Percentiles rank a stretch among this genome's conserved stretches.
Evolutionary conservation across 1,140 invertebrate species (phyloP).

Genomic region (Drosophila parabipectinata): DNA sequence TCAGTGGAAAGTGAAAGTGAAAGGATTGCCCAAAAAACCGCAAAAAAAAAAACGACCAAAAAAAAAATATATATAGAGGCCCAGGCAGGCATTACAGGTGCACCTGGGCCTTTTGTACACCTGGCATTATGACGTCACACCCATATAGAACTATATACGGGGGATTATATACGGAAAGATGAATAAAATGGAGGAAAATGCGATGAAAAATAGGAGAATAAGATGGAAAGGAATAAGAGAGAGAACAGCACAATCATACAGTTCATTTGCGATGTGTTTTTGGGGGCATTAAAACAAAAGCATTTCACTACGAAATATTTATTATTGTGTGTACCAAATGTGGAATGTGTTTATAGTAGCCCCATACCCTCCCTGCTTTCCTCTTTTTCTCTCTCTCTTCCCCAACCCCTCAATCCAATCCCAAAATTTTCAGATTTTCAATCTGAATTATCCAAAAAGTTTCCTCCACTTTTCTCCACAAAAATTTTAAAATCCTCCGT

Average conservation of each 20-base stretch:
- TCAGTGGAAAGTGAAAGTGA: constrained; percentile 23
- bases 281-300: constrained; percentile 81
- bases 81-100: not conserved
- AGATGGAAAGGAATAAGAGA: not conserved
- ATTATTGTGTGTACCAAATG: constrained; percentile 64
- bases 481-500: not conserved
- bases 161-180: not conserved
- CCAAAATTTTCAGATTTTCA: not conserved
- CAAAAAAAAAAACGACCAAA: too few relatives aligned
- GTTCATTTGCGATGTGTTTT: constrained; percentile 80
- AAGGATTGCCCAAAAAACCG: not conserved
- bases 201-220: not conserved
- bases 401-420: not conserved
- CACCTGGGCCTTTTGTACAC: constrained; percentile 29
- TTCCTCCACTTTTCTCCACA: not conserved
- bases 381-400: too few relatives aligned
- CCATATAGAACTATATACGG: constrained; percentile 18
- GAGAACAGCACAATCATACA: constrained; percentile 73
- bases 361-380: constrained; percentile 14
- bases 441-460: not conserved
- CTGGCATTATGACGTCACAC: constrained; percentile 26
- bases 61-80: too few relatives aligned
- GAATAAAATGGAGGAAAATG: constrained; percentile 14
- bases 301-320: constrained; percentile 77
- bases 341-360: constrained; percentile 77